Conservation (phyloP, 2,113 vertebrate genomes). For the Hemichromis elongatus region DNA sequence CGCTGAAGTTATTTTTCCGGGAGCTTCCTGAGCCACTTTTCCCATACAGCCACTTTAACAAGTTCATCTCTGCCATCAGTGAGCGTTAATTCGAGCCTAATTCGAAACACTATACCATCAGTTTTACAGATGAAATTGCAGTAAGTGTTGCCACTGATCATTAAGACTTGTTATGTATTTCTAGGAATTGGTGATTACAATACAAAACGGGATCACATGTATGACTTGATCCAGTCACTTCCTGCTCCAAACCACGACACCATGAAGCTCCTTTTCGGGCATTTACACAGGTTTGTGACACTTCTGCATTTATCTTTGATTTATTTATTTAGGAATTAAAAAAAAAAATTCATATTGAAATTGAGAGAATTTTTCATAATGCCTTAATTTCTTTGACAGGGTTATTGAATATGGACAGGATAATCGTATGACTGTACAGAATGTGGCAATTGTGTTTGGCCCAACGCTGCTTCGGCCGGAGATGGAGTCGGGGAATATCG, state of each 20-base stretch:
- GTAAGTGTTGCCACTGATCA: not conserved
- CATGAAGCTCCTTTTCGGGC: slow-evolving; percentile 83
- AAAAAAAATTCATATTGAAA: not conserved
- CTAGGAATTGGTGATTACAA: slow-evolving; percentile 78
- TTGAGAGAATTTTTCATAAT: not conserved
- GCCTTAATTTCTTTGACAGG: slow-evolving; percentile 50
- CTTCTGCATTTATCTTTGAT: not conserved
- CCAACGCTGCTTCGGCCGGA: slow-evolving; percentile 88
- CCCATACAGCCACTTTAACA: slow-evolving; percentile 83
- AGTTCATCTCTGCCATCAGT: slow-evolving; percentile 82
- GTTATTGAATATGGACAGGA: slow-evolving; percentile 80
- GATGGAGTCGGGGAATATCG: slow-evolving; percentile 80
- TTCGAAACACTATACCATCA: not conserved
- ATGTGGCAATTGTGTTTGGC: slow-evolving; percentile 91
- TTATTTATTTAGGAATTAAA: not conserved
- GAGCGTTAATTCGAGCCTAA: not conserved
- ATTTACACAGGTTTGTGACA: slow-evolving; percentile 82
- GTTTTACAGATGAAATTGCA: not conserved
- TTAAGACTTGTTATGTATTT: not conserved
- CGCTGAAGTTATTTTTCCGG: slow-evolving; percentile 89
- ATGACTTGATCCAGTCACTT: slow-evolving; percentile 79
- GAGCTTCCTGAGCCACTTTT: slow-evolving; percentile 88
- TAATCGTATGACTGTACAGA: slow-evolving; percentile 93
- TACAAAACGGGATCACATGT: slow-evolving; percentile 64
- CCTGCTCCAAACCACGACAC: slow-evolving; percentile 82